Evolutionary conservation across 2,113 vertebrate species (phyloP).

Genomic region (Menura novaehollandiae): DNA sequence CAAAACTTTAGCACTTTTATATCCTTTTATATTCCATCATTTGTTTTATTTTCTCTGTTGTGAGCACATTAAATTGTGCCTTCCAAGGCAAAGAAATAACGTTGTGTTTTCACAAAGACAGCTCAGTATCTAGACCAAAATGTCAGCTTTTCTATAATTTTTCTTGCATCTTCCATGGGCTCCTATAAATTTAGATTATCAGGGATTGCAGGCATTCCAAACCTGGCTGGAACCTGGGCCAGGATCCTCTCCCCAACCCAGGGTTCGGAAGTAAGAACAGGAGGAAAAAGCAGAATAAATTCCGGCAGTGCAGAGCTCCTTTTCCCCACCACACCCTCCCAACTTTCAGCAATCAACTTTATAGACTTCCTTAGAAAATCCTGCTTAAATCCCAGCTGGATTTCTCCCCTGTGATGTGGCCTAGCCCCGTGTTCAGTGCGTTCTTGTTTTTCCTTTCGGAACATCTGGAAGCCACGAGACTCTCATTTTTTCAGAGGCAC

Average conservation of each 20-base stretch:
- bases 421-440: background rate
- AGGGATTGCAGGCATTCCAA: background rate
- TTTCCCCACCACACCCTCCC: background rate
- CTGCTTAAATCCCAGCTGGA: background rate
- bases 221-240: background rate
- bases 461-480: background rate
- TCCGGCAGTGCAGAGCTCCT: background rate
- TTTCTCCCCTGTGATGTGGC: background rate
- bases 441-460: background rate
- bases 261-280: background rate
- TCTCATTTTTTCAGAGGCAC: background rate
- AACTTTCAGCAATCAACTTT: background rate
- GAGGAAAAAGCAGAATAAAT: background rate
- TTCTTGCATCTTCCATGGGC: background rate
- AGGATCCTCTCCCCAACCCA: background rate
- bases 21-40: background rate
- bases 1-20: background rate
- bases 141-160: background rate
- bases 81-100: background rate
- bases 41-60: background rate
- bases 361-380: background rate
- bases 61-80: background rate
- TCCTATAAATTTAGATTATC: background rate
- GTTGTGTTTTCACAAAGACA: background rate
- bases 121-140: background rate